Conservation (phyloP, 2,113 vertebrate genomes). For the Esox niger region DNA sequence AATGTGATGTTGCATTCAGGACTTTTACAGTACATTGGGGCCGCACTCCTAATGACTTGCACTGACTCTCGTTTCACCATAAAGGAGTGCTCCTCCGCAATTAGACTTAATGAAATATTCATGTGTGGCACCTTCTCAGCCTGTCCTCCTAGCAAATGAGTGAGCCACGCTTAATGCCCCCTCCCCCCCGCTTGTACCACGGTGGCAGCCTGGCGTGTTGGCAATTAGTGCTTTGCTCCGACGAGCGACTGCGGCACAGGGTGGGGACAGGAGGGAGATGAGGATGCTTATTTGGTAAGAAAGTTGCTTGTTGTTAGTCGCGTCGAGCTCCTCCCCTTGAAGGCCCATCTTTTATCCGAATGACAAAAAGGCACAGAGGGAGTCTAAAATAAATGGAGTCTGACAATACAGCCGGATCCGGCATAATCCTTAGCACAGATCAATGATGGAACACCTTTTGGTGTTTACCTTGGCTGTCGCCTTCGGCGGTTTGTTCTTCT, state of each 20-base stretch:
- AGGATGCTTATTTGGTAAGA: constrained; percentile 58
- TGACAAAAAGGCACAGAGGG: not conserved
- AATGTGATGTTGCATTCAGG: constrained; percentile 72
- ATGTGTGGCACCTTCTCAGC: constrained; percentile 93
- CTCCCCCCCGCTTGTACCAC: constrained; percentile 86
- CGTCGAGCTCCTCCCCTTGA: constrained; percentile 59
- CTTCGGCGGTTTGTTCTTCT: not conserved
- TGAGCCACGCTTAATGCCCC: constrained; percentile 87
- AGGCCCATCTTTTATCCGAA: not conserved
- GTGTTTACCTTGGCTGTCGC: not conserved
- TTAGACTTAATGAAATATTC: constrained; percentile 96
- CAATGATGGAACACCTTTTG: not conserved
- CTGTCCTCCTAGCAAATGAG: constrained; percentile 91
- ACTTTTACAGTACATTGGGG: constrained; percentile 64
- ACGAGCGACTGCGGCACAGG: constrained; percentile 86
- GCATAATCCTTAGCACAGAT: not conserved
- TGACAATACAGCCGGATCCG: not conserved
- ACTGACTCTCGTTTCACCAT: constrained; percentile 90
- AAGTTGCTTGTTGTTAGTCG: constrained; percentile 67
- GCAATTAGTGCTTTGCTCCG: constrained; percentile 89
- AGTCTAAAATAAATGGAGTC: not conserved
- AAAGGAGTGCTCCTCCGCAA: constrained; percentile 92
- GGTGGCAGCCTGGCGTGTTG: constrained; percentile 88
- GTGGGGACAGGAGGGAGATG: constrained; percentile 80
- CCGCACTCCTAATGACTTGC: constrained; percentile 87